phyloP scores from a whole-genome alignment of 2,797 vertebrate species.

The Onychomys torridus region DNA sequence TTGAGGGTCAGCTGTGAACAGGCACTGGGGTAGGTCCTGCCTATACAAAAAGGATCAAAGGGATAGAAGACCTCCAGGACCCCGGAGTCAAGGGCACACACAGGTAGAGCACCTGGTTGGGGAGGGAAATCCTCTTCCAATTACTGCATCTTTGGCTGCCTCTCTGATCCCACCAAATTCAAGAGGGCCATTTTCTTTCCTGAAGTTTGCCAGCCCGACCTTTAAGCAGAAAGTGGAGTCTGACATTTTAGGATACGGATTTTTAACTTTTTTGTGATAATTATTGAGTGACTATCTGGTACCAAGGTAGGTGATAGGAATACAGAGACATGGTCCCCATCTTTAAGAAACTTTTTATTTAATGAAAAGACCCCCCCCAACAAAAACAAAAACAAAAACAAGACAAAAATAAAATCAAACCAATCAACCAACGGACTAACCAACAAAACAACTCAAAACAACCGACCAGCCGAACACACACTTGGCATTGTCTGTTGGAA shows the following conservation, averaged over 20 bases:
- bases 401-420: not conserved
- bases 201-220: not conserved
- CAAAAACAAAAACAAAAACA: not conserved
- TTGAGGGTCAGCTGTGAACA: not conserved
- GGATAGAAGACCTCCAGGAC: not conserved
- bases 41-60: not conserved
- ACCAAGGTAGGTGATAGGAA: too few species aligned
- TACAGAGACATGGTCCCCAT: not conserved
- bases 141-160: not conserved
- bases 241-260: not conserved
- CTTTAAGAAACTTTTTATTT: not conserved
- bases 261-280: not conserved
- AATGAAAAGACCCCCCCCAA: not conserved
- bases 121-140: not conserved
- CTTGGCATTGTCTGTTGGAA: not conserved
- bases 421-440: not conserved
- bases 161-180: not conserved
- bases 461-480: not conserved
- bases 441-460: not conserved
- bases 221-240: not conserved
- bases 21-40: not conserved
- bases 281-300: not conserved
- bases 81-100: fast-evolving
- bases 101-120: not conserved
- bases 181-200: not conserved